phyloP scores from a whole-genome alignment of 2,888 invertebrate genomes.

The Bedellia somnulentella region DNA sequence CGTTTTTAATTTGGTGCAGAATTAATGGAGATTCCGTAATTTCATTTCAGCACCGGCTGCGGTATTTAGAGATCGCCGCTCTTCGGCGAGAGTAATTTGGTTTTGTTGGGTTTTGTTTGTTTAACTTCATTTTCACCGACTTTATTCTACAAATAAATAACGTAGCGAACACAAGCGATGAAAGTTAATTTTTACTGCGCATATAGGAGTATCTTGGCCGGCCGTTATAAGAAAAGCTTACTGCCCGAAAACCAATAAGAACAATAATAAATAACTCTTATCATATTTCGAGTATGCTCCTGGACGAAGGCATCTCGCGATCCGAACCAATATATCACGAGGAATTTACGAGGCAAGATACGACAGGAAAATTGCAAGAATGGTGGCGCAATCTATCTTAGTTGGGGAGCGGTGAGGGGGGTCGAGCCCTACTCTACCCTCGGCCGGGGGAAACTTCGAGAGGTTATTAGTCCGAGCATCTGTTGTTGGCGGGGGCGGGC shows the following conservation, averaged over 20 bases:
- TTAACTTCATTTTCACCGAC: conserved; percentile 1
- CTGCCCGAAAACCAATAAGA: conserved; percentile 59
- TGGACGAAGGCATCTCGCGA: conserved; percentile 56
- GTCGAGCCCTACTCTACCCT: conserved; percentile 11
- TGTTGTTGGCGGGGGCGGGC: conserved; percentile 62
- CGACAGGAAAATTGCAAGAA: conserved; percentile 94
- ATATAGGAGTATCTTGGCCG: conserved; percentile 5
- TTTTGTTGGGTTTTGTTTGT: conserved; percentile 14
- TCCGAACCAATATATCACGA: conserved; percentile 76
- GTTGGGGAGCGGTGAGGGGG: conserved; percentile 64
- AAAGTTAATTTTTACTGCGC: background rate
- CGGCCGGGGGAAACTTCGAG: conserved; percentile 47
- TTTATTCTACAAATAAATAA: conserved; percentile 3
- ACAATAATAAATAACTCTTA: conserved; percentile 63
- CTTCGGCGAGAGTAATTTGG: conserved; percentile 14
- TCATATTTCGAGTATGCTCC: conserved; percentile 63
- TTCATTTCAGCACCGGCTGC: conserved; percentile 6
- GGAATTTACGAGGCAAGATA: conserved; percentile 87
- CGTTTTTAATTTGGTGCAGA: conserved; percentile 42
- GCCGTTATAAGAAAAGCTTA: conserved; percentile 12
- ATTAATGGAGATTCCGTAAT: conserved; percentile 25
- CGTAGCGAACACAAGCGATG: conserved; percentile 1
- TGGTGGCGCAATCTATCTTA: conserved; percentile 89
- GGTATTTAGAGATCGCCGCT: conserved; percentile 5
- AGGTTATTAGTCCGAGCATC: conserved; percentile 65